Base-by-base conservation (phyloP, 2,797 vertebrate species). In the Coregonus sp. region DNA sequence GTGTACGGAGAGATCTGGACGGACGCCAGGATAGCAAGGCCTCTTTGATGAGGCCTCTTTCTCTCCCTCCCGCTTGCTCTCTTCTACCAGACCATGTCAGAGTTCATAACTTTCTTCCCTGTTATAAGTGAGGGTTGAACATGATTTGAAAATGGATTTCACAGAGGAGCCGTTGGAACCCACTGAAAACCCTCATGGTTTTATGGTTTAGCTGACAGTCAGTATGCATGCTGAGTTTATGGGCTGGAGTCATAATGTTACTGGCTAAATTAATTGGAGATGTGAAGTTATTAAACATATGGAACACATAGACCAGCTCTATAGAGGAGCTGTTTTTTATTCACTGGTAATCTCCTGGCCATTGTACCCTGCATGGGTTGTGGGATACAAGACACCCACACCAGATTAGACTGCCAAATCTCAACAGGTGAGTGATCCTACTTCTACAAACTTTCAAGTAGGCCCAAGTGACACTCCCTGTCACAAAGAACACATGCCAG, bases 21-120 rank as follows among this genome's bases (percentile, higher is more conserved):
- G 18, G 33, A 5, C 1, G 75, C 75, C 67, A 61, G 74, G 66
- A n/a, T 20, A 56, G 12, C 50, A 69, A 33, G 65, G 66, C 66
- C 50, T 75, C 74, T 75, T 75, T 75, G 74, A 69, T 75, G 74
- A 69, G 18, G 71, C 71, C 52, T 73, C 51, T 35, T 18, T 31
- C 35, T 73, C 71, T 56, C 12, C 12, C 1, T 37, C 6, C n/a
- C 52, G 3, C 33, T 35, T 25, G 25, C 16, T 66, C 69, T 67
- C 33, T 71, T 12, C 72, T 35, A 9, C 68, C 35, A 25, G 18
- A 20, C 72, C 52, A 20, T 20, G 5, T n/a, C 63, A 59, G 18
- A 35, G 33, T 56, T 61, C 15, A 25, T 15, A 63, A 40, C 59
- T 50, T 18, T 11, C 70, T 50, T 29, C 20, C 4, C 25, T 51